Conservation (phyloP, 1,140 invertebrate genomes). For the Triops cancriformis region DNA sequence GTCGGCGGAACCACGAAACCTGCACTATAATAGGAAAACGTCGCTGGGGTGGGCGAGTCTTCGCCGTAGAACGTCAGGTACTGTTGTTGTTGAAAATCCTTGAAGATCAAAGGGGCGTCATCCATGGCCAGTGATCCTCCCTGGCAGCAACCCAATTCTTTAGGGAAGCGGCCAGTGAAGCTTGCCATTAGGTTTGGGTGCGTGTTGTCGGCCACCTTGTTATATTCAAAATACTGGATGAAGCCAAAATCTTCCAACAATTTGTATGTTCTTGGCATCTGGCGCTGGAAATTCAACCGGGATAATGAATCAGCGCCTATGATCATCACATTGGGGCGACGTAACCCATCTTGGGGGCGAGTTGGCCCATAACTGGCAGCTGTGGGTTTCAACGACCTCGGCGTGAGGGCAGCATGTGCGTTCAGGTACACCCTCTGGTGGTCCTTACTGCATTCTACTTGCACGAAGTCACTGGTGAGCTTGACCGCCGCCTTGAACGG, state of each 20-base stretch:
- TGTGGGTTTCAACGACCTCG: not conserved
- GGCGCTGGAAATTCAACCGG: not conserved
- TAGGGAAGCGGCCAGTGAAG: constrained; percentile 34
- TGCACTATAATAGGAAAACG: too few relatives aligned
- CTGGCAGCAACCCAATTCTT: not conserved
- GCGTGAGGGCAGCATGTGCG: not conserved
- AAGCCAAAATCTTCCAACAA: not conserved
- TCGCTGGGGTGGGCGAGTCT: too few relatives aligned
- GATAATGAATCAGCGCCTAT: too few relatives aligned
- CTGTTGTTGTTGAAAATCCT: too few relatives aligned
- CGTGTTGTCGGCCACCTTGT: constrained; percentile 34
- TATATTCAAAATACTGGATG: not conserved
- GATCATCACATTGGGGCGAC: not conserved
- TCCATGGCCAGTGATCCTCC: constrained; percentile 30
- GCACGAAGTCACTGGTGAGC: not conserved
- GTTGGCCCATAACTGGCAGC: not conserved
- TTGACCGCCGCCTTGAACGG: not conserved
- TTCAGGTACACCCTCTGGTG: not conserved
- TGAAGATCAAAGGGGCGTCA: constrained; percentile 37
- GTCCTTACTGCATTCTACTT: not conserved
- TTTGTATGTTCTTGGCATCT: not conserved
- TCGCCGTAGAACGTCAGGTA: too few relatives aligned
- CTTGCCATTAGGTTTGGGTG: constrained; percentile 37
- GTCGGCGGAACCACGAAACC: too few relatives aligned
- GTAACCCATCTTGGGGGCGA: not conserved